Evolutionary conservation across 2,888 invertebrate genomes (phyloP).

Genomic region (Drosophila neotestacea): DNA sequence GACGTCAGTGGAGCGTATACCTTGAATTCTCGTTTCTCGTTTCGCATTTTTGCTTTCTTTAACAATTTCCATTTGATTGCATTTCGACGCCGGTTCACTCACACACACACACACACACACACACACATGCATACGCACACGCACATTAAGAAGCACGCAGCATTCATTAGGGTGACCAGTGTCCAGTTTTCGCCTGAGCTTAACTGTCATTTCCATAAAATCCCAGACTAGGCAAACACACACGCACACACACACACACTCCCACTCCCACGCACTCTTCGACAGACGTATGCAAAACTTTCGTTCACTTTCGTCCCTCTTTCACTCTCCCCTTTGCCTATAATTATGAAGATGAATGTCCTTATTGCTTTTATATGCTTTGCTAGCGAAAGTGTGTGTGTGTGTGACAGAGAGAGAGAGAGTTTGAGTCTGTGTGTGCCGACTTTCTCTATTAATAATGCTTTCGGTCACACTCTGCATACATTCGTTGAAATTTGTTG

Average conservation of each 20-base stretch:
- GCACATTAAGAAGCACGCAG: conserved; percentile 7
- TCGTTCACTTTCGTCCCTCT: conserved; percentile 27
- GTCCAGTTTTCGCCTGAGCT: conserved; percentile 61
- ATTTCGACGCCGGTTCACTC: conserved; percentile 56
- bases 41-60: conserved; percentile 62
- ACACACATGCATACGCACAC: background rate
- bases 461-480: conserved; percentile 80
- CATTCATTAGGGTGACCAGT: conserved; percentile 72
- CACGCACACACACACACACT: conserved; percentile 8
- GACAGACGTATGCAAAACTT: conserved; percentile 75
- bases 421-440: conserved; percentile 44
- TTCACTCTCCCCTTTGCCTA: conserved; percentile 39
- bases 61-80: conserved; percentile 79
- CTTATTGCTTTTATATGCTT: conserved; percentile 77
- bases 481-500: conserved; percentile 74
- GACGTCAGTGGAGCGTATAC: conserved; percentile 55
- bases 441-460: conserved; percentile 80
- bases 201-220: conserved; percentile 77
- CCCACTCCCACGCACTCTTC: conserved; percentile 23
- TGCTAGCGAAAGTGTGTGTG: conserved; percentile 30
- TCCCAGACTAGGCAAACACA: conserved; percentile 21
- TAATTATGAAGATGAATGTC: conserved; percentile 80
- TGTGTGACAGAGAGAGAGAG: conserved; percentile 16
- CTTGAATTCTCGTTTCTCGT: conserved; percentile 23
- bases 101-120: conserved; percentile 17